A percentile compares a stretch with the other conserved stretches of the same genome.
These are phyloP conservation scores for Masnerella sp. DNA, from an alignment of 2,888 invertebrate species.

Conservation along the genomic window DNA sequence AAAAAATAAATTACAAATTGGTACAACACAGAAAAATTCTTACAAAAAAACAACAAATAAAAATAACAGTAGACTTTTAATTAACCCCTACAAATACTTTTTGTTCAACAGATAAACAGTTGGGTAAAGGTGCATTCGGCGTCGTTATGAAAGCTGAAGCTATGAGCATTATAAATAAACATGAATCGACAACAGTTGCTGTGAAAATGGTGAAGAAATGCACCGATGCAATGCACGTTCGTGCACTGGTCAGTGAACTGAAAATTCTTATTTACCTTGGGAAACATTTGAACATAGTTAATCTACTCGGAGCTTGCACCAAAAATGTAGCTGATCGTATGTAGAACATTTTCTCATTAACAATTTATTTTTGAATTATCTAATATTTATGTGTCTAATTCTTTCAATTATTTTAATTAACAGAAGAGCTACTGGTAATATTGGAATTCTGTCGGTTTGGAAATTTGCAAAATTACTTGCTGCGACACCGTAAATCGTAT, in stretches of 20 bases:
- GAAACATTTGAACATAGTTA: constrained; percentile 95
- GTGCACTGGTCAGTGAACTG: constrained; percentile 87
- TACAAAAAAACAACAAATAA: too few relatives aligned
- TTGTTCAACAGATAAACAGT: background rate
- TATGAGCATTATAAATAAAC: background rate
- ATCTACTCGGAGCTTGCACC: constrained; percentile 95
- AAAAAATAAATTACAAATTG: constrained; percentile 81
- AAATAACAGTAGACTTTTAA: too few relatives aligned
- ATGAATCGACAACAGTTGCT: background rate
- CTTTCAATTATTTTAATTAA: too few relatives aligned
- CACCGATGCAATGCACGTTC: background rate
- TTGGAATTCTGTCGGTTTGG: constrained; percentile 97
- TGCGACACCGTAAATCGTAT: constrained; percentile 88
- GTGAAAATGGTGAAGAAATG: background rate
- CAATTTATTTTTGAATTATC: too few relatives aligned
- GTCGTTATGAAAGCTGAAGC: background rate
- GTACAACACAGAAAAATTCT: too few relatives aligned
- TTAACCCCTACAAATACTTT: background rate
- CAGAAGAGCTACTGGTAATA: constrained; percentile 93
- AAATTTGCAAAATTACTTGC: constrained; percentile 92
- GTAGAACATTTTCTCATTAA: too few relatives aligned
- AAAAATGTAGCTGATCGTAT: constrained; percentile 92
- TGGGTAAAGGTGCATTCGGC: background rate
- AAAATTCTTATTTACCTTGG: constrained; percentile 98
- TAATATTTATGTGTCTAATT: too few relatives aligned